Percentiles rank a stretch among this genome's conserved stretches.
Evolutionary conservation across 1,140 invertebrate species (phyloP).

Genomic region (Centruroides sculpturatus): DNA sequence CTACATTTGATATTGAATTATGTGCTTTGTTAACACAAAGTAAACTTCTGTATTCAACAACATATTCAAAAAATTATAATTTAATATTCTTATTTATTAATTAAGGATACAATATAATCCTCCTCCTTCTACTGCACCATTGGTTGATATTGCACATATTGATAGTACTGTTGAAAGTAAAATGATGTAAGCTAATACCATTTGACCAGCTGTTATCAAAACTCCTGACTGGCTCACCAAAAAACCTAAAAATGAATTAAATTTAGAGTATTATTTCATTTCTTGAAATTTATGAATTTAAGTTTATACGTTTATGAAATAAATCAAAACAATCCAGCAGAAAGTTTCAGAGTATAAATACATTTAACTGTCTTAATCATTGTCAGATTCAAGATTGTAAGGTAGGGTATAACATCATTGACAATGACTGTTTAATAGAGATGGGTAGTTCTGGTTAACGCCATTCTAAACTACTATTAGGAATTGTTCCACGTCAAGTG

Average conservation of each 20-base stretch:
- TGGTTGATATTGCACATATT: constrained; percentile 96
- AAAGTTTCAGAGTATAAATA: neutral
- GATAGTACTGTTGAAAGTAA: constrained; percentile 91
- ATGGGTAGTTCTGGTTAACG: too few species aligned
- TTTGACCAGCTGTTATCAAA: constrained; percentile 67
- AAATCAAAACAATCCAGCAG: constrained; percentile 1
- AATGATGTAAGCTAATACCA: constrained; percentile 85
- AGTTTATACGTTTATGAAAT: neutral
- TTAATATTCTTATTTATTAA: too few species aligned
- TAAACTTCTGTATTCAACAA: too few species aligned
- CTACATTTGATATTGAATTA: too few species aligned
- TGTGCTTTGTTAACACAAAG: too few species aligned
- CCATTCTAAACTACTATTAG: too few species aligned
- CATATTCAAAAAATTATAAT: too few species aligned
- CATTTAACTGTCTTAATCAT: too few species aligned
- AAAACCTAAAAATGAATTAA: constrained; percentile 54
- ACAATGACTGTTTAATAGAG: too few species aligned
- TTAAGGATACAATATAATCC: constrained; percentile 91
- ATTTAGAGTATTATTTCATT: constrained; percentile 9
- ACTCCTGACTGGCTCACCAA: constrained; percentile 93
- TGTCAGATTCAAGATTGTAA: too few species aligned
- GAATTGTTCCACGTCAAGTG: too few species aligned
- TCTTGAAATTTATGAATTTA: neutral
- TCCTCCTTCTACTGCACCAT: constrained; percentile 95
- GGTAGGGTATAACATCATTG: too few species aligned